These are phyloP conservation scores for Lepidocyrtinus sp. DNA, from an alignment of 2,888 invertebrate species.

Conservation along the genomic window DNA sequence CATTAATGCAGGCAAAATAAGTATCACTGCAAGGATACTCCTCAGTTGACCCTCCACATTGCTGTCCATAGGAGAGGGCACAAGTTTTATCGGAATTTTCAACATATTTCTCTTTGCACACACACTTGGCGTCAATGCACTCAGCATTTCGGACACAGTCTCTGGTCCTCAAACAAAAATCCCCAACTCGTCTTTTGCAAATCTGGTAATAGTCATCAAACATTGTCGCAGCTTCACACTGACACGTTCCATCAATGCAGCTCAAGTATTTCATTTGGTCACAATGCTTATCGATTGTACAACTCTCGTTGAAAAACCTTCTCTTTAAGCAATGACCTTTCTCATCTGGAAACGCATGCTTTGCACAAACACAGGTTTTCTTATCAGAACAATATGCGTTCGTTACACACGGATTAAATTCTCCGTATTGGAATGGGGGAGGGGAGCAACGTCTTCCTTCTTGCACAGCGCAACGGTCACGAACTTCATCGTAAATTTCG, in stretches of 20 bases:
- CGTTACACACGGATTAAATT: conserved; percentile 62
- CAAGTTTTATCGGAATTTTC: conserved; percentile 65
- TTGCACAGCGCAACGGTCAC: conserved; percentile 61
- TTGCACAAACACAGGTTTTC: conserved; percentile 57
- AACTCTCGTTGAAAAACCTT: conserved; percentile 58
- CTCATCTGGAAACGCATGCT: conserved; percentile 55
- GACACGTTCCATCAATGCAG: conserved; percentile 57
- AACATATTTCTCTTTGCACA: conserved; percentile 57
- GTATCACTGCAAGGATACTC: conserved; percentile 59
- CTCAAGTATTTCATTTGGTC: conserved; percentile 56
- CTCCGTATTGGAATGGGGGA: conserved; percentile 57
- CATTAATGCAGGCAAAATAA: conserved; percentile 64
- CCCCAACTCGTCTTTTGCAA: conserved; percentile 54
- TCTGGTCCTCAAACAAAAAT: conserved; percentile 52
- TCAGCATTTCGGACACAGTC: conserved; percentile 62
- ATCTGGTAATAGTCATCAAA: conserved; percentile 63
- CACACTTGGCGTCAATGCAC: conserved; percentile 60
- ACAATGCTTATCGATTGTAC: conserved; percentile 54
- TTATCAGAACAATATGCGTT: conserved; percentile 57
- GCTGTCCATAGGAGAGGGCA: conserved; percentile 57
- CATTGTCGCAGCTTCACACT: conserved; percentile 46
- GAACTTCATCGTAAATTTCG: conserved; percentile 56
- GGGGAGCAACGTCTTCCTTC: conserved; percentile 60
- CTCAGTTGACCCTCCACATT: conserved; percentile 49
- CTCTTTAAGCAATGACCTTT: conserved; percentile 59